Percentiles rank a stretch among this genome's conserved stretches.
Conservation (phyloP, 2,888 invertebrate genomes). For the Tenthredo notha region DNA sequence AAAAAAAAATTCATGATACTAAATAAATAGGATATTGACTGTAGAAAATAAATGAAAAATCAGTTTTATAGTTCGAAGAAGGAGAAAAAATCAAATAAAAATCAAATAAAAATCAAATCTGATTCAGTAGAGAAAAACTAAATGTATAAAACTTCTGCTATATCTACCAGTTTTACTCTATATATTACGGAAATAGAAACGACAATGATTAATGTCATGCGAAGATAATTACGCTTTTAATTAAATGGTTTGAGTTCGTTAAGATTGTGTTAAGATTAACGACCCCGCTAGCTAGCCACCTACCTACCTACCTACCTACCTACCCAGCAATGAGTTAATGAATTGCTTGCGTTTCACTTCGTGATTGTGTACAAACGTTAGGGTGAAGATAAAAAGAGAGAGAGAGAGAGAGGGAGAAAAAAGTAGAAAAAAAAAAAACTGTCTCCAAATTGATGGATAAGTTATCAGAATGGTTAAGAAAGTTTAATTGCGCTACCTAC, state of each 20-base stretch:
- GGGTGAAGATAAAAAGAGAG: background rate
- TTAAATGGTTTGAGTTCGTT: constrained; percentile 38
- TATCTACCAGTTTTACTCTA: background rate
- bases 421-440: background rate
- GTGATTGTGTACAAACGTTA: background rate
- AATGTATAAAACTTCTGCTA: background rate
- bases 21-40: background rate
- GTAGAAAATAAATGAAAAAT: background rate
- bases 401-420: background rate
- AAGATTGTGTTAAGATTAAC: constrained; percentile 32
- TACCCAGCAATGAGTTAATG: constrained; percentile 16
- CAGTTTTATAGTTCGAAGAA: background rate
- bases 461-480: background rate
- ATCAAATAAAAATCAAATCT: background rate
- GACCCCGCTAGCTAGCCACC: constrained; percentile 13
- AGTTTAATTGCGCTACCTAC: background rate
- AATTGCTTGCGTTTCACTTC: constrained; percentile 1
- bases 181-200: constrained; percentile 8
- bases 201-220: constrained; percentile 24
- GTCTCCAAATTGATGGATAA: background rate
- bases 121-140: background rate
- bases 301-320: background rate
- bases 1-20: background rate
- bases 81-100: no score
- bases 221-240: constrained; percentile 29